These are phyloP conservation scores for Orthonyx spaldingii DNA, from an alignment of 2,113 vertebrate species.

Conservation along the genomic window DNA sequence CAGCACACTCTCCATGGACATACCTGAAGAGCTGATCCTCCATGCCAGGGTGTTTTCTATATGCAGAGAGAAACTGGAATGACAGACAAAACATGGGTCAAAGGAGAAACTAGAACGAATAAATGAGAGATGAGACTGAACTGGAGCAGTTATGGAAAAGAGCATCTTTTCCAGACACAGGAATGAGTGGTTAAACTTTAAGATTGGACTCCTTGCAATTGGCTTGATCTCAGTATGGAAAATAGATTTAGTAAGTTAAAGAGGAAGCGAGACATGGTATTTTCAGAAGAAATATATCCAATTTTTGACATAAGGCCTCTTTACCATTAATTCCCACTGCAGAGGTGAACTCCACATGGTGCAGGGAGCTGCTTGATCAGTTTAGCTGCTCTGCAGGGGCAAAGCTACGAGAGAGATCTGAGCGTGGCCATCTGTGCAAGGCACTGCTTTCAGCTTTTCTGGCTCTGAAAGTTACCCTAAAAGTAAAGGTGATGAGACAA, in stretches of 20 bases:
- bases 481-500: neutral
- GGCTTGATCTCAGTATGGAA: neutral
- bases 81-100: neutral
- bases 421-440: neutral
- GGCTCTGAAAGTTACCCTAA: neutral
- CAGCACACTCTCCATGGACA: neutral
- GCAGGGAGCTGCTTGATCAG: neutral
- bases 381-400: neutral
- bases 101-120: neutral
- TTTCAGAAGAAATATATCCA: neutral
- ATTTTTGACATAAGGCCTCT: neutral
- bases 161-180: neutral
- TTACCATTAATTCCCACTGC: neutral
- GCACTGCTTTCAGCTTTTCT: neutral
- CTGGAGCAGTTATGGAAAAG: neutral
- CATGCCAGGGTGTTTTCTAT: neutral
- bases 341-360: neutral
- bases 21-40: neutral
- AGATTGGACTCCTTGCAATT: neutral
- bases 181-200: neutral
- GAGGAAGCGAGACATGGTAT: neutral
- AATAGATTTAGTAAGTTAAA: neutral
- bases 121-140: neutral
- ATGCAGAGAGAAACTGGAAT: neutral
- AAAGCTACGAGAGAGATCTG: neutral